Evolutionary conservation across 2,113 vertebrate species (phyloP), one percentile per base, ranked within the genome.

Genomic region (Fregata magnificens): DNA sequence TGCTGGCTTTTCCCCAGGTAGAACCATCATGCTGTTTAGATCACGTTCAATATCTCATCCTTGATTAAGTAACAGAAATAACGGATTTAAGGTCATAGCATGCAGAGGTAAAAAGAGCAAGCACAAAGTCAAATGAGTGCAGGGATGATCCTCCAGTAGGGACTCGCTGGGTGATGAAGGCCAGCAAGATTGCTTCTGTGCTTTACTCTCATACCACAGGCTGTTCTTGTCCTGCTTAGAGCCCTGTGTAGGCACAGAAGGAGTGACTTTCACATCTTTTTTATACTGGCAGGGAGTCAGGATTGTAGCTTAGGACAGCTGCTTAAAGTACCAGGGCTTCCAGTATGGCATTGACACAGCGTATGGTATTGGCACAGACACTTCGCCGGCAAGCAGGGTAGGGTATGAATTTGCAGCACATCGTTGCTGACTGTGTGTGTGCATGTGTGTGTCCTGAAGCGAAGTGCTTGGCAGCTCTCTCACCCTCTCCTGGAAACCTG

Each of bases 381-480:
- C 7, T 69, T 34, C 1, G 21, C 29, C 71, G 67, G 40, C 34
- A 12, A 0, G 72, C 80, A 28, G 76, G 32, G 36, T 13, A 63
- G 28, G 61, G 38, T 55, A 3, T 55, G 80, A 28, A 18, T 80
- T 80, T 38, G 14, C 58, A 77, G 72, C 22, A 4, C 67, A 3
- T 31, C 0, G 0, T 19, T 69, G 28, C 40, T 69, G 53, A 29
- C 55, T 53, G 1, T 13, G 10, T 18, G 18, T 61, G 34, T 45
- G 65, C 56, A 2, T 19, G 11, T 58, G 25, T 22, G 55, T 32
- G 69, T 31, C 56, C 55, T 50, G 66, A n/a, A 71, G 70, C 3
- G 2, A 10, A n/a, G 32, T 7, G 28, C n/a, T 29, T 63, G 50
- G 61, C 44, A 67, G 44, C 22, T 72, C 55, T 28, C 24, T 18